Evolutionary conservation across 2,888 invertebrate genomes (phyloP), one percentile per base, ranked within the genome.

Genomic region (Trilocha varians): DNA sequence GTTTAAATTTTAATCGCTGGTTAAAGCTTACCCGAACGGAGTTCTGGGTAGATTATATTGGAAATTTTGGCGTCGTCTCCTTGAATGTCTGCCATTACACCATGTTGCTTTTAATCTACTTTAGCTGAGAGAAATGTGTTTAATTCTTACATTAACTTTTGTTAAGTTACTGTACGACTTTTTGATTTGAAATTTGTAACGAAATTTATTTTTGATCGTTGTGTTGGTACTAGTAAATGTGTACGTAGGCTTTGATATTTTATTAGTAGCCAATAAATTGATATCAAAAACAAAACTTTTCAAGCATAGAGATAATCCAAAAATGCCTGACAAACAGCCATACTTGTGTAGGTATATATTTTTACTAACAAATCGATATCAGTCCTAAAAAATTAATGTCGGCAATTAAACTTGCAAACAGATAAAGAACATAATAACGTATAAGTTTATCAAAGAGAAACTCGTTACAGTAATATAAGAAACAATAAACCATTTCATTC

Each of bases 1-100:
- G 76, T 70, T 78, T 80, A 80, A 82, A 77, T 73, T 76, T 78
- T 78, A 79, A 78, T 80, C 77, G 66, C 49, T 45, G 46, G 66
- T 70, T 71, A 67, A 77, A 70, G 62, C 70, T 70, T 63, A 61
- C 59, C 62, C 64, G 52, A 65, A 64, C 66, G 61, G 63, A 61
- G 62, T 66, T 62, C 61, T 61, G 59, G 65, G 64, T 62, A 63
- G 58, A 60, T 59, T 66, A 60, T 72, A 68, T 68, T 65, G 71
- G 65, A 74, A 70, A 71, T 71, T 75, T 69, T 65, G 52, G 59
- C 63, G 65, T 62, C 64, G 63, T 69, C 71, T 70, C 66, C 67
- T 74, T 70, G 62, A 67, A 68, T 67, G 64, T 67, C 25, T 61
- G 65, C 64, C 60, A 64, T 53, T 49, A 52, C 52, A 51, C 47